A percentile compares a stretch with the other conserved stretches of the same genome.
These are phyloP conservation scores for Drosophila yooni DNA, from an alignment of 2,888 invertebrate genomes.

Conservation along the genomic window DNA sequence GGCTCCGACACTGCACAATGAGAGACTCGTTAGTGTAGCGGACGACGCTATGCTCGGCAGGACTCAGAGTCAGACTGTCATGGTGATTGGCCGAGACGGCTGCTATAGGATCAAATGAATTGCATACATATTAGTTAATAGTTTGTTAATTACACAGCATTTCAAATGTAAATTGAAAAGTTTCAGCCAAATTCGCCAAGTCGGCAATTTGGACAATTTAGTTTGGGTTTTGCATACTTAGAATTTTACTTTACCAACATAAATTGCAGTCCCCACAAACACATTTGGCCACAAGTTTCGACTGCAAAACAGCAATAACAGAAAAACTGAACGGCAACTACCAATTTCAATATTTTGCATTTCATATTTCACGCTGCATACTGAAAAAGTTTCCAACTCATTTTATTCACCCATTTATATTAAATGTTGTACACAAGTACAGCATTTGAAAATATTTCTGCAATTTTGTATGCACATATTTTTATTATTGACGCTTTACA, in stretches of 20 bases:
- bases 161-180: conserved; percentile 51
- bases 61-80: conserved; percentile 81
- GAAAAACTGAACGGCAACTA: conserved; percentile 17
- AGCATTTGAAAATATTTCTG: background rate
- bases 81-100: conserved; percentile 79
- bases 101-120: conserved; percentile 57
- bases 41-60: conserved; percentile 83
- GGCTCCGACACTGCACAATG: conserved; percentile 84
- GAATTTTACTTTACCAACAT: conserved; percentile 33
- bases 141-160: conserved; percentile 57
- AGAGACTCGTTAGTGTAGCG: conserved; percentile 85
- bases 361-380: conserved; percentile 1
- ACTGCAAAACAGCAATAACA: conserved; percentile 1
- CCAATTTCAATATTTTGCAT: conserved; percentile 17
- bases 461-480: background rate
- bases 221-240: conserved; percentile 31
- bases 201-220: conserved; percentile 13
- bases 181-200: conserved; percentile 35
- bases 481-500: background rate
- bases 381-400: background rate
- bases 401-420: conserved; percentile 2
- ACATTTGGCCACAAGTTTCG: conserved; percentile 7
- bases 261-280: conserved; percentile 13
- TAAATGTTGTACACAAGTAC: background rate
- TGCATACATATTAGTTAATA: conserved; percentile 43